phyloP scores from a whole-genome alignment of 2,113 vertebrate genomes.

The Psilopsiagon aurifrons region DNA sequence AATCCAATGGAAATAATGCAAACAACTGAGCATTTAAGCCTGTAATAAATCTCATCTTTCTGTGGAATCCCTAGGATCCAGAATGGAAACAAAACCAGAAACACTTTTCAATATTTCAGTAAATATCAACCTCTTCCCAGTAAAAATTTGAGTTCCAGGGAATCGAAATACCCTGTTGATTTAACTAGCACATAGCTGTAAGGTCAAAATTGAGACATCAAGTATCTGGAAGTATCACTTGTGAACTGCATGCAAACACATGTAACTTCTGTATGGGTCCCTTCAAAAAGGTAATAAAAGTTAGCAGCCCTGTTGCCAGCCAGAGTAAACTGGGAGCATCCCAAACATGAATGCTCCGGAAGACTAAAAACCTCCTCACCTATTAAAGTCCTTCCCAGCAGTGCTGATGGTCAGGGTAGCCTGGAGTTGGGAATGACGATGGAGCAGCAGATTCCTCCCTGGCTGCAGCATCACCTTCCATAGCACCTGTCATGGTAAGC shows the following conservation, averaged over 20 bases:
- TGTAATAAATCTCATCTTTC: not conserved
- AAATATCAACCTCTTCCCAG: not conserved
- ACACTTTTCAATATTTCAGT: not conserved
- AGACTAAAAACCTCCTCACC: not conserved
- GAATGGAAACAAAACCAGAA: not conserved
- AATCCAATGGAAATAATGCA: not conserved
- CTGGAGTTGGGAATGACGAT: fast-evolving
- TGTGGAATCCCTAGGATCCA: not conserved
- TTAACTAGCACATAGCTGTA: not conserved
- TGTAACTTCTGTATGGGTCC: not conserved
- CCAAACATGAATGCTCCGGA: not conserved
- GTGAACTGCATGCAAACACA: not conserved
- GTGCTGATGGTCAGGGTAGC: fast-evolving
- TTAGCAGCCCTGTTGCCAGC: not conserved
- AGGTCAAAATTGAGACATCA: not conserved
- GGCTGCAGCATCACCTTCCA: not conserved
- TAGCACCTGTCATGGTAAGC: too few relatives aligned
- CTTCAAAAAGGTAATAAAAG: not conserved
- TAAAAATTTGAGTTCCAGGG: not conserved
- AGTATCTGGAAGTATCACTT: too few relatives aligned
- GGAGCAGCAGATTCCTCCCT: not conserved
- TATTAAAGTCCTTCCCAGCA: not conserved
- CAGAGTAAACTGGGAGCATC: not conserved
- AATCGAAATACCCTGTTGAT: not conserved
- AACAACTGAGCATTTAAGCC: not conserved